Base-by-base conservation (phyloP, 2,797 vertebrate species). In the Poeciliopsis presidionis region DNA sequence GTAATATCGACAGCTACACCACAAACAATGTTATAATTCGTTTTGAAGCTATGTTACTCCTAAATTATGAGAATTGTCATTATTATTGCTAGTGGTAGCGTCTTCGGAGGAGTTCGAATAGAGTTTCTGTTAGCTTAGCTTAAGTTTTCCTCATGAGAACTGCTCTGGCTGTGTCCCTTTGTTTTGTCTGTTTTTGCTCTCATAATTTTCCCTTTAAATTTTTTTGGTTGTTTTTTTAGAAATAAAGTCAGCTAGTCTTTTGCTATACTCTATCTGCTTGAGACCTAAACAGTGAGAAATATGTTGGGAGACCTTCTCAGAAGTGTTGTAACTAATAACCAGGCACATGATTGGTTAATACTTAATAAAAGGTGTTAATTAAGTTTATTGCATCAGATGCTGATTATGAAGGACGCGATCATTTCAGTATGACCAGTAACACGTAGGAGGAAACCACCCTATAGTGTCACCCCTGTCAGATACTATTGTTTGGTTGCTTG, bases 141-240 rank as follows among this genome's bases (percentile, higher is more conserved):
- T 14, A 89, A 90, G 84, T 87, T 93, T 82, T 85, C 73, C 81
- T 86, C 76, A 88, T 90, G 88, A 86, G 77, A 65, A 53, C 36
- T 83, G 43, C 57, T 14, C 72, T 43, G 55, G 80, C 85, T 61
- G 9, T 83, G 59, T 59, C 59, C 28, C 59, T 77, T 88, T 57
- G 90, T 80, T 88, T 83, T 81, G 70, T 57, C 67, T 63, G 51
- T 33, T 46, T n/a, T 77, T 67, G 79, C 75, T 75, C 74, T 76
- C 73, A 16, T 33, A 78, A 78, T 70, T 2, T 41, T 36, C 74
- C 14, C 72, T 43, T 67, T 1, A 75, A n/a, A 16, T 45, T 0
- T 72, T 73, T 72, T 74, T 30, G 30, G 33, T 46, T 2, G 7
- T 3, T 41, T 73, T 46, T 6, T 49, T 3, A 8, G 2, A 9